A percentile compares a stretch with the other conserved stretches of the same genome.
These are phyloP conservation scores for Gobius niger DNA, from an alignment of 2,113 vertebrate species.

Conservation along the genomic window DNA sequence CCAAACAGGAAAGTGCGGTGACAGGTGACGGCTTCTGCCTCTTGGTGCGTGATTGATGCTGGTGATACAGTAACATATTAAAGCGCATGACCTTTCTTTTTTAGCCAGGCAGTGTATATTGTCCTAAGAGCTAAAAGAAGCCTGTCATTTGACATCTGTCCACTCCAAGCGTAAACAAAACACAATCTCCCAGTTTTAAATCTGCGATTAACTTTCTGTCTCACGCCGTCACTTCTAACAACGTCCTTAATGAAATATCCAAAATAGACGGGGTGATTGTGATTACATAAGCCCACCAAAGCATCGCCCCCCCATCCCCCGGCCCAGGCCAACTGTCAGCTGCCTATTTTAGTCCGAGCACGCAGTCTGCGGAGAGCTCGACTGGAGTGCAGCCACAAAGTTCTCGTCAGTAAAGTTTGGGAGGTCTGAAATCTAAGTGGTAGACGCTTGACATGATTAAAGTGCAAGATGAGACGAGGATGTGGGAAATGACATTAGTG, in stretches of 20 bases:
- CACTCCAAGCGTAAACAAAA: neutral
- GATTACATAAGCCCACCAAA: slow-evolving; percentile 13
- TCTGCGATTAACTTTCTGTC: neutral
- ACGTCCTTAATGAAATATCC: neutral
- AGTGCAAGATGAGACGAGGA: slow-evolving; percentile 3
- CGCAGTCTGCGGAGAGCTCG: slow-evolving; percentile 49
- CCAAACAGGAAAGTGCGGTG: no score
- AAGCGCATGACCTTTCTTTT: no score
- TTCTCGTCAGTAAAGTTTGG: slow-evolving; percentile 14
- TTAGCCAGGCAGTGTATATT: no score
- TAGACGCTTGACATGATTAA: slow-evolving; percentile 10
- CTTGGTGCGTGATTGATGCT: no score
- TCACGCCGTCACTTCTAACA: neutral
- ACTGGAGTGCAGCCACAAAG: slow-evolving; percentile 46
- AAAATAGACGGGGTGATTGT: neutral
- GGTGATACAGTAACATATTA: no score
- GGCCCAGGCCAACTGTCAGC: slow-evolving; percentile 45
- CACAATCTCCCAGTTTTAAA: neutral
- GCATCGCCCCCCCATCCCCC: neutral
- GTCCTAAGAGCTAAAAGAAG: neutral
- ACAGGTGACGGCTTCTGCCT: no score
- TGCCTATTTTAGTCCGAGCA: slow-evolving; percentile 57
- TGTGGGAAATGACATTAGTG: slow-evolving; percentile 11
- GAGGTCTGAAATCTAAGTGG: slow-evolving; percentile 16
- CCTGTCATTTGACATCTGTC: neutral